Evolutionary conservation across 2,113 vertebrate species (phyloP).

Genomic region (Lasiurus borealis): DNA sequence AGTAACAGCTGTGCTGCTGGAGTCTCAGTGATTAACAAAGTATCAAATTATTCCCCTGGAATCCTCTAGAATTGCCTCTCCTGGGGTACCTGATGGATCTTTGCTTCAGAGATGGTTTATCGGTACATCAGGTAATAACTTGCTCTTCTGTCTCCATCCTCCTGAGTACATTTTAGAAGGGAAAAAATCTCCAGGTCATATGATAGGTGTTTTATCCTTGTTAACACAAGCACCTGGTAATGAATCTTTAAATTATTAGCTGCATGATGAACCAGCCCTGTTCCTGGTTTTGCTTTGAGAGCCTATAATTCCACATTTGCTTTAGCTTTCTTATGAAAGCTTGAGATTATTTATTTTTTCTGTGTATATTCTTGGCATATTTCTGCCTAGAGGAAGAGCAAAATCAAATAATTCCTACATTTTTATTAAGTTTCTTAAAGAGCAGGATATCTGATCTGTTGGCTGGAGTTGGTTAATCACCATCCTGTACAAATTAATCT

Average conservation of each 20-base stretch:
- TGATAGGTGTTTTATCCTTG: conserved; percentile 72
- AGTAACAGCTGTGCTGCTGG: conserved; percentile 63
- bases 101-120: conserved; percentile 71
- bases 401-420: conserved; percentile 78
- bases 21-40: conserved; percentile 66
- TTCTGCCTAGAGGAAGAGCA: conserved; percentile 78
- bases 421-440: conserved; percentile 82
- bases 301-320: conserved; percentile 35
- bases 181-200: conserved; percentile 52
- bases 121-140: conserved; percentile 45
- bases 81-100: conserved; percentile 59
- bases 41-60: conserved; percentile 45
- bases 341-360: conserved; percentile 79
- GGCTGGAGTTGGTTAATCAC: conserved; percentile 72
- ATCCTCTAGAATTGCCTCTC: conserved; percentile 50
- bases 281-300: conserved; percentile 37
- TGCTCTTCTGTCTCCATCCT: conserved; percentile 55
- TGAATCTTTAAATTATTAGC: conserved; percentile 71
- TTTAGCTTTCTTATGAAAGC: conserved; percentile 54
- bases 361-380: conserved; percentile 78
- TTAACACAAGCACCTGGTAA: conserved; percentile 63
- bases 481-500: conserved; percentile 38
- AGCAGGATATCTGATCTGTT: conserved; percentile 69
- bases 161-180: conserved; percentile 62
- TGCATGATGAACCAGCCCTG: conserved; percentile 36